Evolutionary conservation across 2,797 vertebrate species (phyloP), one percentile per base, ranked within the genome.

Genomic region (Mormyrus hasselquistii): DNA sequence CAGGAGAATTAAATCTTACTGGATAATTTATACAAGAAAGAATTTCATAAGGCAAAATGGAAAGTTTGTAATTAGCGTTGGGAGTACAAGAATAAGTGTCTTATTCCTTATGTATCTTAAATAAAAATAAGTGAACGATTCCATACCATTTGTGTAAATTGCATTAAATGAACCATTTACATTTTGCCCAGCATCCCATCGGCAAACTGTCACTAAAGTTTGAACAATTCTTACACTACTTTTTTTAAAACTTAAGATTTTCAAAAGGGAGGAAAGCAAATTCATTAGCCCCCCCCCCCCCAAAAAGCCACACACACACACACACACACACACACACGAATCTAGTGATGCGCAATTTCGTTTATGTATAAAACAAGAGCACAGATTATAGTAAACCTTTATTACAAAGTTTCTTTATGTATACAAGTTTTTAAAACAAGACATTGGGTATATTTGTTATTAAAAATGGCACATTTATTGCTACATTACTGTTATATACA

Each of bases 391-490:
- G 73, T 90, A 89, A 92, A 84, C 86, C 84, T 89, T 91, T 92
- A 91, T 91, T 92, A 90, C 89, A 89, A 89, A 88, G 65, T 89
- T 57, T 91, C 84, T 92, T 91, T 88, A 86, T 88, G 91, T 92
- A 94, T 93, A 93, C 92, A 95, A 94, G 92, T 93, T 91, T 92
- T 92, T 94, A 94, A 94, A 94, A 93, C 94, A 93, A 93, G 90
- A 95, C 90, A 94, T 73, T 90, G 90, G 86, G 91, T 92, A 91
- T 92, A 89, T 93, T 87, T 94, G 94, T 97, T 97, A 96, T 94
- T 97, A 97, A 97, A 96, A 97, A 97, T 95, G 96, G 96, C 96
- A 97, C 97, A 96, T 97, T 98, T 98, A 98, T 97, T 98, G 97
- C 97, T 97, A 97, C 96, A 97, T 96, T 96, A 97, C 96, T 97